Evolutionary conservation across 2,113 vertebrate species (phyloP).

Genomic region (Cinclus mexicanus): DNA sequence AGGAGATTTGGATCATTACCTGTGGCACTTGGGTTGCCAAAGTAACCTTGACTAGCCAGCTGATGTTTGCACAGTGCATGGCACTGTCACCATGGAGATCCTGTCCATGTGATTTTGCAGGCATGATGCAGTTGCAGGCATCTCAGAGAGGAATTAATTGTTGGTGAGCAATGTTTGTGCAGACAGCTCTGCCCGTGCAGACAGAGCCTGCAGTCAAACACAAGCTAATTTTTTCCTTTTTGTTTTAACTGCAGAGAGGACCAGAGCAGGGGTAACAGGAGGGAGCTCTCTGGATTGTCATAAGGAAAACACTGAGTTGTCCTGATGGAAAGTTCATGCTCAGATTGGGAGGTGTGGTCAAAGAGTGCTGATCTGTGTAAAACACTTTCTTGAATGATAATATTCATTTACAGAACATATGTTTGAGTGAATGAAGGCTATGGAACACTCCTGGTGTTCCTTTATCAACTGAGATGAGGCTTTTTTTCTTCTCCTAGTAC

Average conservation of each 20-base stretch:
- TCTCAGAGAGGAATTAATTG: conserved; percentile 42
- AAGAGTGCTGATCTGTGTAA: background rate
- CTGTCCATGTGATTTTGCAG: conserved; percentile 22
- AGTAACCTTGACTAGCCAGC: conserved; percentile 40
- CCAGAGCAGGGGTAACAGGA: background rate
- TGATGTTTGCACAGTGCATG: background rate
- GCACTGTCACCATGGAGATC: conserved; percentile 40
- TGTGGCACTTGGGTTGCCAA: conserved; percentile 26
- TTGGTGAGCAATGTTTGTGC: background rate
- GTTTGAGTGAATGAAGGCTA: background rate
- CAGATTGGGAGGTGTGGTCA: background rate
- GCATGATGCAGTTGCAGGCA: conserved; percentile 22
- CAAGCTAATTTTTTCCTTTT: background rate
- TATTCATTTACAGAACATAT: background rate
- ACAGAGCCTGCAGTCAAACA: background rate
- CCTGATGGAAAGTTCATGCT: background rate
- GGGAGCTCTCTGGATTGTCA: rapidly evolving
- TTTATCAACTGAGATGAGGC: background rate
- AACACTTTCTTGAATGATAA: background rate
- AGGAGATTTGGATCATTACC: conserved; percentile 26
- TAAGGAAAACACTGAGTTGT: background rate
- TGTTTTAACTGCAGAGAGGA: background rate
- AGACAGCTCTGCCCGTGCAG: background rate
- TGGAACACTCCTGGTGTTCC: background rate
- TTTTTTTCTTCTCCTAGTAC: background rate